phyloP scores from a whole-genome alignment of 1,140 invertebrate genomes.

The Meloidogyne exigua region DNA sequence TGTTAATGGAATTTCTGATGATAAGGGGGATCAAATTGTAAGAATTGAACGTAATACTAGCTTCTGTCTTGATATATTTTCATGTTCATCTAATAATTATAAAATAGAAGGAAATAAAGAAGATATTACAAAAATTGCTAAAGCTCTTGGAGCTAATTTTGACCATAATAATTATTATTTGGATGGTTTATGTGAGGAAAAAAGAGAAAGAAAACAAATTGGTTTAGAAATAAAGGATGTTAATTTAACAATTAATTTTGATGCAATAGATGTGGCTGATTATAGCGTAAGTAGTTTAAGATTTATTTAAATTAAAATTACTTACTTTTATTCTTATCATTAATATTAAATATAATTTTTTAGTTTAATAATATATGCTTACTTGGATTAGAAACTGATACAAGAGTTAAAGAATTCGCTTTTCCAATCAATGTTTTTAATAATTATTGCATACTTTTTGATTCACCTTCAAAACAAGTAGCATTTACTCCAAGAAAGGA shows the following conservation, averaged over 20 bases:
- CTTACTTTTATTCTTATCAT: too few relatives aligned
- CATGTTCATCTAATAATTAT: neutral
- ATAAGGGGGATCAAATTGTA: neutral
- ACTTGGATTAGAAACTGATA: neutral
- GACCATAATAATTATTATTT: neutral
- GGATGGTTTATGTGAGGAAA: neutral
- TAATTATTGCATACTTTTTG: neutral
- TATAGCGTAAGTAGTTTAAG: neutral
- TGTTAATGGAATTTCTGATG: neutral
- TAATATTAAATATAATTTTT: too few relatives aligned
- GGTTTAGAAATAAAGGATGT: neutral
- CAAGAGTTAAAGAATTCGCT: neutral
- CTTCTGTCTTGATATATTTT: too few relatives aligned
- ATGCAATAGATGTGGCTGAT: neutral
- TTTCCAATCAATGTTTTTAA: neutral
- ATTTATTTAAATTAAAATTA: neutral
- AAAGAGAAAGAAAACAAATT: neutral
- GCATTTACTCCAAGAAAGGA: neutral
- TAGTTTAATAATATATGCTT: neutral
- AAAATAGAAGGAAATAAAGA: neutral
- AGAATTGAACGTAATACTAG: neutral
- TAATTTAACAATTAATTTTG: constrained; percentile 1
- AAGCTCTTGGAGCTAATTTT: neutral
- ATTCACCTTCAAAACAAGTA: neutral
- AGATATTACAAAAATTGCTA: neutral